These are phyloP conservation scores for Steinernema feltiae DNA, from an alignment of 1,140 invertebrate species.

Conservation along the genomic window DNA sequence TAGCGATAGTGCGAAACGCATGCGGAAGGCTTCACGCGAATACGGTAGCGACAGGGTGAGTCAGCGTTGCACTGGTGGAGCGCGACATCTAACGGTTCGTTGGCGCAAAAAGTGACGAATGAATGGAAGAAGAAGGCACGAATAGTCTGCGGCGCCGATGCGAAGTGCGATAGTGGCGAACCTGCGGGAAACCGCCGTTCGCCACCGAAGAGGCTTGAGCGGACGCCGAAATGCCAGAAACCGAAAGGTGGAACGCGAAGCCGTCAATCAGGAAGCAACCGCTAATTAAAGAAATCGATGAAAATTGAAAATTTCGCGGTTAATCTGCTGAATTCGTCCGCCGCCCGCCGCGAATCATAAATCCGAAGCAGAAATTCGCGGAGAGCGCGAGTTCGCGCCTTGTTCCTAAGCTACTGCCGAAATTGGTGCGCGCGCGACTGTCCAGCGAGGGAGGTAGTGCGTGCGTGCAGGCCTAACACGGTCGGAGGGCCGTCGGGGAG, in stretches of 20 bases:
- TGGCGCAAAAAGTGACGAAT: no score
- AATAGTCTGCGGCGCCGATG: no score
- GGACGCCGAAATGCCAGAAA: not conserved
- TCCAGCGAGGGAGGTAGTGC: not conserved
- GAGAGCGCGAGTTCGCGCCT: not conserved
- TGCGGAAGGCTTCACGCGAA: no score
- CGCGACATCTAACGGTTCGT: no score
- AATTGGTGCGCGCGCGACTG: not conserved
- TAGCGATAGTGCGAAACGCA: no score
- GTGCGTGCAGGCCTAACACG: not conserved
- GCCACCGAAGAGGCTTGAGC: not conserved
- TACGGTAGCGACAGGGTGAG: no score
- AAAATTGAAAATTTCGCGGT: not conserved
- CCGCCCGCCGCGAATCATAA: no score
- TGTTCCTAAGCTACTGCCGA: constrained; percentile 9
- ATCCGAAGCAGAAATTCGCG: not conserved
- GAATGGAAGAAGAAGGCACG: no score
- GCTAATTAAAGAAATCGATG: not conserved
- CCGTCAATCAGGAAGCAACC: not conserved
- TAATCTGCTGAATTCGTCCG: not conserved
- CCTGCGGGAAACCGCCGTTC: no score
- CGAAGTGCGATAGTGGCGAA: no score
- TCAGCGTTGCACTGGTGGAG: no score
- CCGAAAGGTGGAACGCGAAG: not conserved
- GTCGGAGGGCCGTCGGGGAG: not conserved